These are phyloP conservation scores for Autographa gamma DNA, from an alignment of 2,888 invertebrate genomes.

Conservation along the genomic window DNA sequence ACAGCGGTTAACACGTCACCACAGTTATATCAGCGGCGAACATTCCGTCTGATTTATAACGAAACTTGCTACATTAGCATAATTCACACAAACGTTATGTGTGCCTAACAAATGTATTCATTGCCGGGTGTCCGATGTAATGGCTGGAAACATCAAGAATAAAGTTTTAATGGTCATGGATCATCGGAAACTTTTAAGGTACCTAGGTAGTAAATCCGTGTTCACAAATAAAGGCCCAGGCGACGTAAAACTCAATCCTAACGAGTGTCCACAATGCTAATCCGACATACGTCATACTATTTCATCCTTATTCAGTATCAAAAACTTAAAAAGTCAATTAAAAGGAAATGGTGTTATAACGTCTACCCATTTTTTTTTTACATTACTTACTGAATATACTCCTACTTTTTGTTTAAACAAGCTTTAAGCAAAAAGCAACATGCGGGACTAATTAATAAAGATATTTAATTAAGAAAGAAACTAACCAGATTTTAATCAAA, in stretches of 20 bases:
- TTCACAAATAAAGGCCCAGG: neutral
- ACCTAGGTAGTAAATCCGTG: neutral
- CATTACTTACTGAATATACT: neutral
- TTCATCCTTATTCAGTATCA: neutral
- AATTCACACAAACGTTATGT: constrained; percentile 47
- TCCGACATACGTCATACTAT: neutral
- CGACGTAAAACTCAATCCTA: neutral
- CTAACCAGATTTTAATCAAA: too few species aligned
- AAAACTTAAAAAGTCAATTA: neutral
- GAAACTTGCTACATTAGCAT: constrained; percentile 68
- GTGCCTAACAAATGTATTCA: constrained; percentile 10
- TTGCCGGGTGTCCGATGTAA: neutral
- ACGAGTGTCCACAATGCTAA: neutral
- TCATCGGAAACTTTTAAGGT: neutral
- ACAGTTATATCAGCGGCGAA: constrained; percentile 70
- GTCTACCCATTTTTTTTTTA: neutral
- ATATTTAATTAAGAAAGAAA: too few species aligned
- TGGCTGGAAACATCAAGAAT: neutral
- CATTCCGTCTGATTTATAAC: constrained; percentile 70
- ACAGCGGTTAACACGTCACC: constrained; percentile 52
- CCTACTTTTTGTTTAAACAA: too few species aligned
- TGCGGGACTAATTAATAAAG: too few species aligned
- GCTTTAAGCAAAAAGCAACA: too few species aligned
- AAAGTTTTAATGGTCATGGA: constrained; percentile 5
- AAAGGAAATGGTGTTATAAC: too few species aligned